Base-by-base conservation (phyloP, 2,113 vertebrate species). In the Probosciger aterrimus region DNA sequence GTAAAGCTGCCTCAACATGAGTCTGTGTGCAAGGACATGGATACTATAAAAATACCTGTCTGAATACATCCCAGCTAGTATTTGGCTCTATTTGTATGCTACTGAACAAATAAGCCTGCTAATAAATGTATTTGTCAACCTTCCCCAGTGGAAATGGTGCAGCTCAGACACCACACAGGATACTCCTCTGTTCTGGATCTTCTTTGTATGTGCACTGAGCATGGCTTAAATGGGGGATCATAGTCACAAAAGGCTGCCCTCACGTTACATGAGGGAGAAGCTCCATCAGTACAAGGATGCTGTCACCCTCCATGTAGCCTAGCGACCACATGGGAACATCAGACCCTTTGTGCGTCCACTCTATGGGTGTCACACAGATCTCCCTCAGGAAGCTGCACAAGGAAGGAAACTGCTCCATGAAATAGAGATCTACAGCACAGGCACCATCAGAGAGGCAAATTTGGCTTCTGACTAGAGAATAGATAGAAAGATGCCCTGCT, bases 221-320 rank as follows among this genome's bases (percentile, higher is more conserved):
- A 5, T 12, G 39, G 52, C 39, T 78, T 52, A 39, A 44, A 25
- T 8, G 28, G 41, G 52, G 18, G 31, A 43, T 63, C 28, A 17
- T 15, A 50, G 25, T 6, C 74, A 68, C n/a, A 46, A 39, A 87
- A 73, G 70, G 52, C 44, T 85, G 43, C 57, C 62, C 20, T 30
- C 41, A 3, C 0, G 0, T n/a, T 6, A 27, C 0, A 0, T 10
- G 20, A 27, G 46, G 49, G 31, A 88, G 31, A 33, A 67, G 47
- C 31, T 83, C 53, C 53, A 37, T 14, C 33, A n/a, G 62, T 16
- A 35, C 3, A 1, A 70, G 85, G 76, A 55, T 20, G 31, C 22
- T 65, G 44, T 22, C 74, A 35, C 1, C 2, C 50, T 27, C 4
- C 14, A 30, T 10, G n/a, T 13, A 52, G 67, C 64, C 69, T 69